These are phyloP conservation scores for Halcyon chelicuti DNA, from an alignment of 2,797 vertebrate species.

Conservation along the genomic window DNA sequence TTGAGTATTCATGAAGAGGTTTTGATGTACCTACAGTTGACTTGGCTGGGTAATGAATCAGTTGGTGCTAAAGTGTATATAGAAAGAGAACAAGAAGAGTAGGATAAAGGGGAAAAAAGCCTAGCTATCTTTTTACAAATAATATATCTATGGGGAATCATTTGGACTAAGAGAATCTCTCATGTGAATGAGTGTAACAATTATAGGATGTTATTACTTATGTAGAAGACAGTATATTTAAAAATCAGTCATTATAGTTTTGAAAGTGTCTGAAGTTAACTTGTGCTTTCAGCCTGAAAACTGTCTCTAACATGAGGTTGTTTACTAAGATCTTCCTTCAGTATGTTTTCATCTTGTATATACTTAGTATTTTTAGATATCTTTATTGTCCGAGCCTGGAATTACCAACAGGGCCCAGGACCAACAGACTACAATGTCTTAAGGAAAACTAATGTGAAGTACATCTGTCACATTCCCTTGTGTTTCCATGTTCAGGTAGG, in stretches of 20 bases:
- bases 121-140: background rate
- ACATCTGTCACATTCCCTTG: background rate
- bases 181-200: background rate
- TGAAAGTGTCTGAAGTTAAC: background rate
- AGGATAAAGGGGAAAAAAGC: fast-evolving
- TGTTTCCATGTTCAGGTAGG: background rate
- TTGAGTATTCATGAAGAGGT: background rate
- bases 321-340: background rate
- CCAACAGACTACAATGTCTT: background rate
- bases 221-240: background rate
- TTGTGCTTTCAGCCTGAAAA: background rate
- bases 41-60: background rate
- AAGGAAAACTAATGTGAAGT: background rate
- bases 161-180: background rate
- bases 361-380: background rate
- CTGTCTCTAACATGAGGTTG: background rate
- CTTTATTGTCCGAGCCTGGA: background rate
- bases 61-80: background rate
- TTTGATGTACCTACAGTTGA: background rate
- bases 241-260: background rate
- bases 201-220: background rate
- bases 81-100: background rate
- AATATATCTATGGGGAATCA: background rate
- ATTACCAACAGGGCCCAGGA: background rate
- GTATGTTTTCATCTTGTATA: background rate